Percentiles rank a stretch among this genome's conserved stretches.
Conservation (phyloP, 1,140 invertebrate species). For the Calephelis virginiensis region DNA sequence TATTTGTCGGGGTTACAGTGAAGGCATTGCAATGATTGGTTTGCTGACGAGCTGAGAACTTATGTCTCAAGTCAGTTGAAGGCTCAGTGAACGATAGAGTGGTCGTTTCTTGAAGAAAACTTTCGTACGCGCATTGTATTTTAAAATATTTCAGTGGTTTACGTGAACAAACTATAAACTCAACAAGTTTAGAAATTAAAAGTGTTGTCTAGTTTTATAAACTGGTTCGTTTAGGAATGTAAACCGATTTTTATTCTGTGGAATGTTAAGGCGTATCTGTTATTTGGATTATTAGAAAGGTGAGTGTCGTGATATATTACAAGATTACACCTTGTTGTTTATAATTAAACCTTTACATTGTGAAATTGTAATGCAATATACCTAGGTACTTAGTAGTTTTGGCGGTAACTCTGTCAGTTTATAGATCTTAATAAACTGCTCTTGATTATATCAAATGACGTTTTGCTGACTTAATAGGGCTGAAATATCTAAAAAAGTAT, state of each 20-base stretch:
- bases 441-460: too few species aligned
- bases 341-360: too few species aligned
- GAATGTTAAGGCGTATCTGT: constrained; percentile 11
- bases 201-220: not conserved
- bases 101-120: constrained; percentile 2
- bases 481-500: too few species aligned
- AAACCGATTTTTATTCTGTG: not conserved
- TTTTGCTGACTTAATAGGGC: too few species aligned
- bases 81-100: not conserved
- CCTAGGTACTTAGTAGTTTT: too few species aligned
- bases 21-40: constrained; percentile 1
- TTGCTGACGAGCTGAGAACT: not conserved
- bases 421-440: too few species aligned
- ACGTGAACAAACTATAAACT: constrained; percentile 9
- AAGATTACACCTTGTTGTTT: too few species aligned
- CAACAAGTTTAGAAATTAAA: not conserved
- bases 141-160: constrained; percentile 8
- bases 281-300: constrained; percentile 9
- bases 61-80: not conserved
- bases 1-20: constrained; percentile 11
- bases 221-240: not conserved
- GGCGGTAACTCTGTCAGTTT: too few species aligned
- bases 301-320: constrained; percentile 15
- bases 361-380: too few species aligned
- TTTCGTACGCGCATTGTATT: constrained; percentile 3